Evolutionary conservation across 2,888 invertebrate species (phyloP).

Genomic region (Eupithecia vulgata): DNA sequence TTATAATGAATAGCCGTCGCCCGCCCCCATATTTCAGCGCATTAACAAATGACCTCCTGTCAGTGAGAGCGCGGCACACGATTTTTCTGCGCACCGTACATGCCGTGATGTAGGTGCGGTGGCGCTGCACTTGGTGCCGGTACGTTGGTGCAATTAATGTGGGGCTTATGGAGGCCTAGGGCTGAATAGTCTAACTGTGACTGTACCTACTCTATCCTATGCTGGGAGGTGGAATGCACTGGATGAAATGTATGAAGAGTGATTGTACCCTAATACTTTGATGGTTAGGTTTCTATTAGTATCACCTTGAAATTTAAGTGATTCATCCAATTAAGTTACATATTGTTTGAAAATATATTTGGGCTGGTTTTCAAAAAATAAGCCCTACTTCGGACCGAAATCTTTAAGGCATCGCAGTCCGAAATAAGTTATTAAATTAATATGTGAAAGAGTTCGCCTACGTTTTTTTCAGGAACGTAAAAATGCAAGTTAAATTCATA

Average conservation of each 20-base stretch:
- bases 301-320: no score
- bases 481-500: no score
- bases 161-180: slow-evolving; percentile 54
- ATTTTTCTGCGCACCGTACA: slow-evolving; percentile 82
- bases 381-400: no score
- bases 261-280: no score
- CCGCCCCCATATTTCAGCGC: slow-evolving; percentile 81
- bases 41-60: slow-evolving; percentile 83
- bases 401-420: no score
- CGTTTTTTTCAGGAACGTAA: no score
- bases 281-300: no score
- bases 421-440: no score
- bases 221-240: slow-evolving; percentile 4
- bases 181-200: slow-evolving; percentile 30
- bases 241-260: not conserved
- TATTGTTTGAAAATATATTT: no score
- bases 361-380: no score
- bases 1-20: slow-evolving; percentile 82
- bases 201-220: not conserved
- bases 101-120: slow-evolving; percentile 80
- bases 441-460: no score
- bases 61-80: slow-evolving; percentile 74
- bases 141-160: slow-evolving; percentile 61
- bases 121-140: slow-evolving; percentile 53
- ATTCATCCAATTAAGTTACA: no score